Base-by-base conservation (phyloP, 2,888 invertebrate species). In the Lithophane semibrunnea region DNA sequence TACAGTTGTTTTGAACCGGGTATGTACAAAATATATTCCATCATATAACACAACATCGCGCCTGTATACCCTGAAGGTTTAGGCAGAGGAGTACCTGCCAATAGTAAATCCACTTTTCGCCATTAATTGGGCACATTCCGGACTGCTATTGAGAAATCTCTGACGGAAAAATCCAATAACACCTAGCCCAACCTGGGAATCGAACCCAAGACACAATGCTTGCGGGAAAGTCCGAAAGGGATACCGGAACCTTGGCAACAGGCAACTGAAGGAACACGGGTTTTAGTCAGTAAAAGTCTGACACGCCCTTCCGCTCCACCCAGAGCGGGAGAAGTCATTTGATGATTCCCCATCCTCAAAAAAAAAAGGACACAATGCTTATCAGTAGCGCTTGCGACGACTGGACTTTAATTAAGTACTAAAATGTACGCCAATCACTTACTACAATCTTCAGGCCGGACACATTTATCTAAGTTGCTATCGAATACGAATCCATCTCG, bases 401-500 rank as follows among this genome's bases (percentile, higher is more conserved):
- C 7, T 18, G 24, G 1, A 49, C n/a, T n/a, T n/a, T n/a, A n/a
- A n/a, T n/a, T n/a, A n/a, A n/a, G 12, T 66, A 29, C 29, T 13
- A 49, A 29, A 13, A 9, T 29, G 4, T 49, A 21, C 13, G 0
- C 1, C 0, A 16, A 56, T 13, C 56, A 85, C 85, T 71, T 73
- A 86, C 86, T 84, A 42, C 86, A 86, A n/a, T 86, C 58, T 71
- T 75, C 12, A 64, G 86, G 86, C 10, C 1, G 69, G 1, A 86
- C 86, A 58, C 86, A 86, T 77, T 77, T 79, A 2, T 60, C n/a
- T 1, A 73, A 10, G 56, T 86, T 86, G n/a, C 66, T 71, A n/a
- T 88, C 87, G 3, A 66, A 84, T 18, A 89, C 86, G 64, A 73
- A 88, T 12, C 76, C 86, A 2, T 86, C 29, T 54, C 71, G 77